Evolutionary conservation across 1,140 invertebrate species (phyloP), one percentile per base, ranked within the genome.

Genomic region (Reticulitermes speratus): DNA sequence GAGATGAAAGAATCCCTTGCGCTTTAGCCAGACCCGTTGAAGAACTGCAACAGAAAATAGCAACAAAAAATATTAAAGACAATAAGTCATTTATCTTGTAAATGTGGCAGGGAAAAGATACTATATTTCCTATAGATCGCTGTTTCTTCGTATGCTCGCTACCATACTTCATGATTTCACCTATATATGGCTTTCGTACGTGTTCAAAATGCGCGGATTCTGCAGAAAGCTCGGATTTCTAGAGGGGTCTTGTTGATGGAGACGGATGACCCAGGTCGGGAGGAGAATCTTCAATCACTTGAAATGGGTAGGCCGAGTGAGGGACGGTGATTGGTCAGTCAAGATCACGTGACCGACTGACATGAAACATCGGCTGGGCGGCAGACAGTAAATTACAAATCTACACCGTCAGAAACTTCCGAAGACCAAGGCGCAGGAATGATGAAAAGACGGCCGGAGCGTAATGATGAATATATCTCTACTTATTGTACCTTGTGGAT

Each of bases 171-270:
- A 75, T 75, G 25, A 75, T n/a, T 75, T 75, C 65, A 30, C 65
- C 65, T 75, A 75, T 75, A 25, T n/a, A 9, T 25, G n/a, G 7
- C 25, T 75, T 75, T 59, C 21, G 9, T 75, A 75, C n/a, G 65
- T 75, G 65, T 75, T 75, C 65, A 75, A 75, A 75, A 75, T 75
- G 65, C 65, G 65, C 65, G 65, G 65, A 75, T 75, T 75, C 65
- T 75, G 65, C 65, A 75, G 25, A 65, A 65, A 75, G 65, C 25
- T 25, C 2, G n/a, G 25, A 75, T 75, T 75, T 75, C 65, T 75
- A 75, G 65, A 75, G 65, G 52, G n/a, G n/a, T 75, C 65, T 75
- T 75, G 1, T 75, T 75, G 65, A 75, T 75, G 65, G 65, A 75
- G 65, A 75, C 65, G 65, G 65, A 75, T 75, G 65, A 25, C 65